Evolutionary conservation across 23 tunicate species (phyloP).

Genomic region (Aplidium turbinatum): DNA sequence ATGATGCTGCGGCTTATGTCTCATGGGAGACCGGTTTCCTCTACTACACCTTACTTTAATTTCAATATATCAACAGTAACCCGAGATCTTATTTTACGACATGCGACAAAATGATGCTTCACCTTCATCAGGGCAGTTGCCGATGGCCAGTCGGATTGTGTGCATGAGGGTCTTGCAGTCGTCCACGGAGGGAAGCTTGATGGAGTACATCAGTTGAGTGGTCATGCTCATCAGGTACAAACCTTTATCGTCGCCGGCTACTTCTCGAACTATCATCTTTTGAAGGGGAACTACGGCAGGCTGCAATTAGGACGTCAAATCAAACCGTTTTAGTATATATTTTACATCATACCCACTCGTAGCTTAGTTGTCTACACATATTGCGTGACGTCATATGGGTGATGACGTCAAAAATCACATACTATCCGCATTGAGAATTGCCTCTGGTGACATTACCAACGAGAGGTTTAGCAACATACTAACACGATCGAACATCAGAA

Average conservation of each 20-base stretch:
- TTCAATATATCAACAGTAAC: background rate
- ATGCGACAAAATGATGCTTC: too few species aligned
- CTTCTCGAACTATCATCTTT: constrained; percentile 83
- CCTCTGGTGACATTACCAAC: too few species aligned
- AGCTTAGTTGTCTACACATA: too few species aligned
- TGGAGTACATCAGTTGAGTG: constrained; percentile 64
- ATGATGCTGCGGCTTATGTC: too few species aligned
- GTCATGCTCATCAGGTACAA: constrained; percentile 69
- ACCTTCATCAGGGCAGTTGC: constrained; percentile 87
- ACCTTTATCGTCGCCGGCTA: constrained; percentile 71
- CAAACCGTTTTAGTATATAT: too few species aligned
- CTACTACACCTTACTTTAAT: background rate
- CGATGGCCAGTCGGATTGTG: constrained; percentile 53
- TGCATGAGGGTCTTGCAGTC: constrained; percentile 68
- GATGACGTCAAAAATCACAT: too few species aligned
- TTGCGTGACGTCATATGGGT: too few species aligned
- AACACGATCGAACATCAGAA: too few species aligned
- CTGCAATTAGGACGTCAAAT: constrained; percentile 38
- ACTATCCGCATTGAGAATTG: too few species aligned
- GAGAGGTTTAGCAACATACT: too few species aligned
- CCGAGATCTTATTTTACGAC: too few species aligned
- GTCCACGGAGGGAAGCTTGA: constrained; percentile 34
- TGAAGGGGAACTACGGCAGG: constrained; percentile 82
- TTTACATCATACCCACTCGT: too few species aligned
- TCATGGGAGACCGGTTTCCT: background rate